These are phyloP conservation scores for Calyptommatus sinebrachiatus DNA, from an alignment of 2,113 vertebrate species.

Conservation along the genomic window DNA sequence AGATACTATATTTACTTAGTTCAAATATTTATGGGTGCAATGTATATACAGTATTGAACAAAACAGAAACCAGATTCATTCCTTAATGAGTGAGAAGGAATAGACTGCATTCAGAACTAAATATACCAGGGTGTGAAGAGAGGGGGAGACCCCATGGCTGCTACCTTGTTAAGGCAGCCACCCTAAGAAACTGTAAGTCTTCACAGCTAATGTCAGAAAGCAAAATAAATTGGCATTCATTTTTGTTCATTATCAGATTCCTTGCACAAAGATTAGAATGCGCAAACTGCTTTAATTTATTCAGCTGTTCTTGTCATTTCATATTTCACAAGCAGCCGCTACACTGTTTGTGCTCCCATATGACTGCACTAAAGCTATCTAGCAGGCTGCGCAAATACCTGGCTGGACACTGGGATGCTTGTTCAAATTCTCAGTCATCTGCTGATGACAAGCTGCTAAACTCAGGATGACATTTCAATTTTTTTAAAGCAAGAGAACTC, in stretches of 20 bases:
- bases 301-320: conserved; percentile 69
- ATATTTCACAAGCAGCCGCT: conserved; percentile 63
- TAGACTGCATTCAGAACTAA: conserved; percentile 57
- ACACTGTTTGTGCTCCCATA: conserved; percentile 56
- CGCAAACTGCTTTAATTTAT: conserved; percentile 67
- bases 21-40: conserved; percentile 71
- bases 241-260: conserved; percentile 66
- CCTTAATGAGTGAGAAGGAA: conserved; percentile 65
- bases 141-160: conserved; percentile 7
- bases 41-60: conserved; percentile 71
- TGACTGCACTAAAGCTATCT: conserved; percentile 63
- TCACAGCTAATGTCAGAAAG: conserved; percentile 62
- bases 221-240: conserved; percentile 48
- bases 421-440: conserved; percentile 40
- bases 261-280: conserved; percentile 58
- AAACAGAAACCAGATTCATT: conserved; percentile 73
- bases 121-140: conserved; percentile 40
- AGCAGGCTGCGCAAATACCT: conserved; percentile 54
- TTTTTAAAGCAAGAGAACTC: neutral
- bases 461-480: neutral
- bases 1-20: conserved; percentile 67
- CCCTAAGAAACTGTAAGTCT: conserved; percentile 45
- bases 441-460: conserved; percentile 41
- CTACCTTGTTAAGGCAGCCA: conserved; percentile 51
- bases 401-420: conserved; percentile 38